Percentiles rank a stretch among this genome's conserved stretches.
phyloP scores from a whole-genome alignment of 2,113 vertebrate genomes.

The Felis catus region F.catus_Fca126_mat1.0 CM031417.1:3614001-3614500 shows the following conservation, averaged over 20 bases:
- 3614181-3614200: not conserved
- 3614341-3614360: not conserved
- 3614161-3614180: no score
- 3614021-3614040: no score
- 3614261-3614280: not conserved
- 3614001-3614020: no score
- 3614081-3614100: no score
- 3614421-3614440: not conserved
- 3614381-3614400: not conserved
- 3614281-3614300: not conserved
- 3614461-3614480: not conserved
- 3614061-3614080: no score
- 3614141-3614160: no score
- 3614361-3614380: not conserved
- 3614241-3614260: not conserved
- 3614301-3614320: not conserved
- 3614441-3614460: rapidly evolving
- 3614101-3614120: no score
- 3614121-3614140: no score
- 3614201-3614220: not conserved
- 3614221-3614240: not conserved
- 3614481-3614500: not conserved
- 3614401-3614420: not conserved
- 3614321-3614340: not conserved
- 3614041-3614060: no score